Evolutionary conservation across 2,888 invertebrate genomes (phyloP).

Genomic region (Callyntrura guangdongensis): DNA sequence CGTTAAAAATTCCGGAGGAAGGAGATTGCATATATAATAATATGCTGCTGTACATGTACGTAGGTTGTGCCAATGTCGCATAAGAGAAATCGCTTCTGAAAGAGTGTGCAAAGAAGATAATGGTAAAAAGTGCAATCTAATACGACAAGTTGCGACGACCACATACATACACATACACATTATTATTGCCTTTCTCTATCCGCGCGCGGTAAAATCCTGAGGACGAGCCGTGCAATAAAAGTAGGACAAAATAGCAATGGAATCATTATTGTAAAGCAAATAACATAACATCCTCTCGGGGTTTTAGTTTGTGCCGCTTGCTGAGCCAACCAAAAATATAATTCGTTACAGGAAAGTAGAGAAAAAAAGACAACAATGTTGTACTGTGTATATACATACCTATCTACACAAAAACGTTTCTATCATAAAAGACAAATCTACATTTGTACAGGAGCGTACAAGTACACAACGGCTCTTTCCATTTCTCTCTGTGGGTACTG

Average conservation of each 20-base stretch:
- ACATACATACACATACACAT: background rate
- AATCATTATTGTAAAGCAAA: slow-evolving; percentile 77
- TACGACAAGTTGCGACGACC: slow-evolving; percentile 36
- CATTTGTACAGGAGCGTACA: too few species aligned
- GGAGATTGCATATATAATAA: slow-evolving; percentile 10
- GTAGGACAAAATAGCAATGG: slow-evolving; percentile 74
- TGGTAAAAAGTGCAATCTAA: slow-evolving; percentile 57
- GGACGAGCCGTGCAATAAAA: slow-evolving; percentile 61
- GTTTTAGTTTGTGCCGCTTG: slow-evolving; percentile 43
- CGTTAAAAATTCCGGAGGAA: background rate
- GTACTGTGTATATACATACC: background rate
- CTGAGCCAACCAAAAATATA: slow-evolving; percentile 53
- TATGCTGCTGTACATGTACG: background rate
- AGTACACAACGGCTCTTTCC: too few species aligned
- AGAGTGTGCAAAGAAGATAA: slow-evolving; percentile 73
- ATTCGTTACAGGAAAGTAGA: slow-evolving; percentile 47
- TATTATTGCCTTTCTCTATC: slow-evolving; percentile 1
- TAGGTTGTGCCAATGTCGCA: background rate
- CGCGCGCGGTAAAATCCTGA: background rate
- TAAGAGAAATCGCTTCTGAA: background rate
- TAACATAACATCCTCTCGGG: slow-evolving; percentile 72
- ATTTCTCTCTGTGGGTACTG: background rate
- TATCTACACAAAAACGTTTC: background rate
- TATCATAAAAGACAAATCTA: slow-evolving; percentile 6
- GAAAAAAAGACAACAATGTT: slow-evolving; percentile 2